Evolutionary conservation across 2,888 invertebrate genomes (phyloP), one percentile per base, ranked within the genome.

Genomic region (Xestia sexstrigata): DNA sequence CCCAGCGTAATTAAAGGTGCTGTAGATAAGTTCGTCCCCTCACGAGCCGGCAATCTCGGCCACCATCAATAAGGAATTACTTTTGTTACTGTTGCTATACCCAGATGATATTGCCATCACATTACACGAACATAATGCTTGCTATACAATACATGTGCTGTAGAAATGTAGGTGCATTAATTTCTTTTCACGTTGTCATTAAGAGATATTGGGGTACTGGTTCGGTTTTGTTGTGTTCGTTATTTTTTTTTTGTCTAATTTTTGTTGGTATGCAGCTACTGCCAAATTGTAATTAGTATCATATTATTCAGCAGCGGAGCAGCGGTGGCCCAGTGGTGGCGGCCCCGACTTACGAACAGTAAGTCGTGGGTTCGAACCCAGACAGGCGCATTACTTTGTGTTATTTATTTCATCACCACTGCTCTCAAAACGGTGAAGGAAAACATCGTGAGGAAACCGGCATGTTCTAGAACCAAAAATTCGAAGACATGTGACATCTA

Each of bases 1-100:
- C 74, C 78, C 78, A 70, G 66, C 81, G 91, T 94, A 95, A 95
- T 95, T 95, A 95, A 94, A 93, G 92, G 91, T 84, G 88, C 91
- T 91, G 92, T 90, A 93, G 92, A 92, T 94, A 94, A 93, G 92
- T 94, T 92, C 92, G 93, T 93, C 93, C 88, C 91, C 90, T 89
- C 94, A 91, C 91, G 93, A 91, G 92, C 91, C 89, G 81, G 91
- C 91, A 91, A 92, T 93, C 92, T 90, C 88, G 84, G 88, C 88
- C 91, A 91, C 91, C 93, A 95, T 96, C 95, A 95, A 95, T 95
- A 94, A 94, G 91, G 90, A 95, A 96, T 96, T 95, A 95, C 93
- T 94, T 95, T 94, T 94, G 95, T 94, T 94, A 90, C 92, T 91
- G 95, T 94, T 94, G 91, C 92, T 91, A 83, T 90, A 88, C 88